These are phyloP conservation scores for Myocastor coypus DNA, from an alignment of 2,113 vertebrate species.

Conservation along the genomic window DNA sequence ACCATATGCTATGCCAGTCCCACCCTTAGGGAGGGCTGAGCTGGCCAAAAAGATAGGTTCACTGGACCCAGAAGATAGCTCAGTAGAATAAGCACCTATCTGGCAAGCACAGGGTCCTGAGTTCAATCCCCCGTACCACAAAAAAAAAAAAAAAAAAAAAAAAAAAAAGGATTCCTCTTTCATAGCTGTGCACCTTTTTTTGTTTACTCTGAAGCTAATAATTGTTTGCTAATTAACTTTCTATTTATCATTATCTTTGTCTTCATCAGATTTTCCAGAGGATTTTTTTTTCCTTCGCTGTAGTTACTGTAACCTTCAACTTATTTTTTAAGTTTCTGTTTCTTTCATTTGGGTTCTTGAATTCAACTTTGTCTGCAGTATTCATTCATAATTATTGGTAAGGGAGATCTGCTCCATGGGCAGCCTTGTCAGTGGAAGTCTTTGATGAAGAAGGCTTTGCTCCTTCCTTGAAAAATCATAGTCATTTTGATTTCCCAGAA, in stretches of 20 bases:
- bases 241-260: background rate
- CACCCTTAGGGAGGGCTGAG: no score
- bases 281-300: background rate
- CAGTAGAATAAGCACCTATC: no score
- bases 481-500: conserved; percentile 47
- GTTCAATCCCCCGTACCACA: no score
- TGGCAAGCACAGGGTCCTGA: no score
- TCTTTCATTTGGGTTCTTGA: conserved; percentile 23
- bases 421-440: background rate
- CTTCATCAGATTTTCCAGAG: conserved; percentile 12
- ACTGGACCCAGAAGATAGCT: no score
- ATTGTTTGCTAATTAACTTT: background rate
- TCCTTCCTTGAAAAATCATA: conserved; percentile 58
- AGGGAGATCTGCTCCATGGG: background rate
- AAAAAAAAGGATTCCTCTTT: background rate
- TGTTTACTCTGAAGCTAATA: conserved; percentile 1
- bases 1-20: no score
- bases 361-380: background rate
- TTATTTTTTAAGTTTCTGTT: conserved; percentile 38
- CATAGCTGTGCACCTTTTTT: background rate
- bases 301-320: conserved; percentile 34
- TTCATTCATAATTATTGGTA: background rate
- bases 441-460: background rate
- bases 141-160: no score
- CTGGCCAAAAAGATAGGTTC: no score